phyloP scores from a whole-genome alignment of 1,140 invertebrate species.

The Drosophila bifasciata region DNA sequence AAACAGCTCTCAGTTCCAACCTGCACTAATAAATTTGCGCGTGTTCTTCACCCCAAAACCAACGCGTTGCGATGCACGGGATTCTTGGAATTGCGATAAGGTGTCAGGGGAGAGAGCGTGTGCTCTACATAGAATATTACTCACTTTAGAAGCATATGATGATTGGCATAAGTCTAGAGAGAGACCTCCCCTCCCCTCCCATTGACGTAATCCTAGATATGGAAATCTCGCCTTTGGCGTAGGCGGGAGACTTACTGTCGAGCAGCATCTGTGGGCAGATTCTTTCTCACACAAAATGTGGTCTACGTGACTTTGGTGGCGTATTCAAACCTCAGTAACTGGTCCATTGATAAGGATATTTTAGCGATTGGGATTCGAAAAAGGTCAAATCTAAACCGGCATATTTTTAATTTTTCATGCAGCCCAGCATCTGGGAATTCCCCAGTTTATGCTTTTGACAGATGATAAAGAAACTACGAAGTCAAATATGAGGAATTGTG shows the following conservation, averaged over 20 bases:
- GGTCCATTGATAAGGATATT: slow-evolving; percentile 7
- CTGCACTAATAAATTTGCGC: slow-evolving; percentile 70
- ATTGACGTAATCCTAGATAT: slow-evolving; percentile 4
- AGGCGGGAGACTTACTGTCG: too few species aligned
- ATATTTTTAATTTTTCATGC: slow-evolving; percentile 3
- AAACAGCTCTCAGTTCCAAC: slow-evolving; percentile 57
- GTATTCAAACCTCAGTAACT: slow-evolving; percentile 16
- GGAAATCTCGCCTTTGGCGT: too few species aligned
- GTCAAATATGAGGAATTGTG: too few species aligned
- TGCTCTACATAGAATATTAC: slow-evolving; percentile 22
- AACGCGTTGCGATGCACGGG: slow-evolving; percentile 16
- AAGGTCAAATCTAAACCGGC: neutral
- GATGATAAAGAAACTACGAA: too few species aligned
- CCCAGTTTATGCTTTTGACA: too few species aligned
- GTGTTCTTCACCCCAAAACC: slow-evolving; percentile 31
- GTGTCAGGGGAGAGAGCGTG: neutral
- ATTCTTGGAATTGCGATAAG: slow-evolving; percentile 71
- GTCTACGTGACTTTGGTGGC: slow-evolving; percentile 61
- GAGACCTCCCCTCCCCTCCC: neutral
- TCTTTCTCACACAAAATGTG: slow-evolving; percentile 7
- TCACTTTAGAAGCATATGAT: neutral
- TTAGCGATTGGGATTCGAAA: neutral
- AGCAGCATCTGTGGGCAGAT: slow-evolving; percentile 2
- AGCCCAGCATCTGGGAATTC: too few species aligned
- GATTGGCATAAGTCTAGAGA: slow-evolving; percentile 13